phyloP scores from a whole-genome alignment of 2,113 vertebrate species.

The Nymphicus hollandicus region DNA sequence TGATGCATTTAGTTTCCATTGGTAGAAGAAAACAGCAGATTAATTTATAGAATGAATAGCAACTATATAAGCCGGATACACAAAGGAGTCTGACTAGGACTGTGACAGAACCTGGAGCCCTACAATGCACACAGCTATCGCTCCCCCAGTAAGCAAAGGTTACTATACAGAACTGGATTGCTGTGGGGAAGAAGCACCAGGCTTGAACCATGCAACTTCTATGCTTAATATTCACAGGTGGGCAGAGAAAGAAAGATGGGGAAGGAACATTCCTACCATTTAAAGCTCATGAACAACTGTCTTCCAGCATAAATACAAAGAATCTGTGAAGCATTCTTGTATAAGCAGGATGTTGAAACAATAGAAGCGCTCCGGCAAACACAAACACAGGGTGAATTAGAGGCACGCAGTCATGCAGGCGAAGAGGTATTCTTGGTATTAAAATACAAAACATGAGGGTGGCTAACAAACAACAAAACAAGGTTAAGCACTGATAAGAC shows the following conservation, averaged over 20 bases:
- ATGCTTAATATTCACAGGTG: not conserved
- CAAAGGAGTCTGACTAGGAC: not conserved
- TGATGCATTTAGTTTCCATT: not conserved
- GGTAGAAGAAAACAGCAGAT: not conserved
- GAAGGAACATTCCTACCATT: not conserved
- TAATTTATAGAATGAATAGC: not conserved
- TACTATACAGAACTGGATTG: not conserved
- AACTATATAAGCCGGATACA: not conserved
- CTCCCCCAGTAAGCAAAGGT: not conserved
- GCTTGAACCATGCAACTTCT: not conserved
- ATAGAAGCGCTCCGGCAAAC: not conserved
- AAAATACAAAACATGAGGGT: not conserved
- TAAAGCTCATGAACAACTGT: not conserved
- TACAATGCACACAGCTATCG: not conserved
- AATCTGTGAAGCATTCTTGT: not conserved
- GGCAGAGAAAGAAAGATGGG: not conserved
- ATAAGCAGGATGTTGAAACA: not conserved
- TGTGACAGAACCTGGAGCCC: not conserved
- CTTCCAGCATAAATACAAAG: not conserved
- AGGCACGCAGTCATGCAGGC: not conserved
- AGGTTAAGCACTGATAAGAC: not conserved
- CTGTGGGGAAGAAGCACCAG: not conserved
- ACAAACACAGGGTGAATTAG: not conserved
- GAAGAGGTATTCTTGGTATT: not conserved
- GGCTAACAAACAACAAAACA: not conserved